These are phyloP conservation scores for Phymatocera aterrima DNA, from an alignment of 2,888 invertebrate species.

Conservation along the genomic window DNA sequence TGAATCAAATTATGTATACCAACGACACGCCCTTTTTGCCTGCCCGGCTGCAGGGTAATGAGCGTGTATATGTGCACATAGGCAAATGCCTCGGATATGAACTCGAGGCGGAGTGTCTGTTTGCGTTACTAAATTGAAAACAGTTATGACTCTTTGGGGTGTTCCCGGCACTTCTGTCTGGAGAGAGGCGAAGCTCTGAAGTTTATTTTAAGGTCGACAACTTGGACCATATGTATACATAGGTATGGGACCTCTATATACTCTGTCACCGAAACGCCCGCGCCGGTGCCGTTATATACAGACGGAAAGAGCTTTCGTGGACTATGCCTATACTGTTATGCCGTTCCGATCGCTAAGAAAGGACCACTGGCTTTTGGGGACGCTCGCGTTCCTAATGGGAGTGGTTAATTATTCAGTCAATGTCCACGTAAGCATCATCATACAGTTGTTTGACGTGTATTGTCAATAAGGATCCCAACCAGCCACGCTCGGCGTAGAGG, in stretches of 20 bases:
- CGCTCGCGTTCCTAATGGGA: too few species aligned
- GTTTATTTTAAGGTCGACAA: constrained; percentile 64
- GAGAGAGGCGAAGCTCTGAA: constrained; percentile 46
- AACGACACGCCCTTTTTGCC: too few species aligned
- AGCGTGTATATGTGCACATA: neutral
- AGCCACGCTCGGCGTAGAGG: too few species aligned
- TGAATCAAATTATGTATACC: too few species aligned
- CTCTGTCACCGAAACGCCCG: neutral
- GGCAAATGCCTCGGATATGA: constrained; percentile 51
- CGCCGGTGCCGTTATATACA: neutral
- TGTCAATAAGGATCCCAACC: too few species aligned
- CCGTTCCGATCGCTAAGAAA: too few species aligned
- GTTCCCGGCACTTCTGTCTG: constrained; percentile 50
- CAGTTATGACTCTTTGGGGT: constrained; percentile 63
- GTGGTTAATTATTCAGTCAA: too few species aligned
- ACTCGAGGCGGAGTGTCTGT: constrained; percentile 55
- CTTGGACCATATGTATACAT: constrained; percentile 46
- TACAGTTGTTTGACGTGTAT: too few species aligned
- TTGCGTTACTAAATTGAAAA: constrained; percentile 68
- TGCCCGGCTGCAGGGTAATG: too few species aligned
- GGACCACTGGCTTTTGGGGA: too few species aligned
- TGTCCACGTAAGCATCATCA: too few species aligned
- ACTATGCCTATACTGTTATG: neutral
- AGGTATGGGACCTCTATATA: neutral
- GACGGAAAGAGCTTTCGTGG: neutral